Evolutionary conservation across 2,888 invertebrate genomes (phyloP), one percentile per base, ranked within the genome.

Genomic region (Amphipyra tragopoginis): DNA sequence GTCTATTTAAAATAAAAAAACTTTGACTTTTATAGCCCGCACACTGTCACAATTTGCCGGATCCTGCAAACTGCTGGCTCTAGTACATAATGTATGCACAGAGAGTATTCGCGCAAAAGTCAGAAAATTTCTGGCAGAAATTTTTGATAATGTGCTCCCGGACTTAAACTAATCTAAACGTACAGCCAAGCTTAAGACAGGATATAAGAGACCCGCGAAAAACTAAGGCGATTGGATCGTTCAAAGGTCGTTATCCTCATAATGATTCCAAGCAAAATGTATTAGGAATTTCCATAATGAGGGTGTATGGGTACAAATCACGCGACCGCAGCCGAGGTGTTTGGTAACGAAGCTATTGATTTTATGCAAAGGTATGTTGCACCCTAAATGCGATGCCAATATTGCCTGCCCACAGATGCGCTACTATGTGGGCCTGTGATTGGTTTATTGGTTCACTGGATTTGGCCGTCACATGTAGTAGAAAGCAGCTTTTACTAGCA

Each of bases 321-420:
- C 77, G 69, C 77, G 57, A 72, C 57, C 65, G 55, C 47, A 47
- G 45, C 29, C 33, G 47, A 58, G 56, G 71, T 67, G 69, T 68
- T 66, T 53, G 61, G 59, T 69, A 67, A 65, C 70, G 42, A 61
- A 53, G 54, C 36, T 72, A 81, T 81, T 49, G 82, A 80, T 80
- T 81, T 76, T 67, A 74, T 74, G 71, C 78, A 72, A 77, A 74
- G 60, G 59, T 69, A 38, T 68, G 56, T 67, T 79, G 80, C 80
- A 80, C 77, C 71, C 65, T 60, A 65, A 68, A 64, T 53, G 33
- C 56, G 56, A 63, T 52, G 47, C 44, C 62, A 56, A 65, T 77
- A 78, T 72, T 58, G 62, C 47, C 36, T 48, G 44, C 39, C 45
- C 39, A 53, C 59, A 72, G 55, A 61, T 59, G 42, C 13, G 33